Percentiles rank a stretch among this genome's conserved stretches.
Evolutionary conservation across 2,888 invertebrate genomes (phyloP).

Genomic region (Parascotia fuliginaria): DNA sequence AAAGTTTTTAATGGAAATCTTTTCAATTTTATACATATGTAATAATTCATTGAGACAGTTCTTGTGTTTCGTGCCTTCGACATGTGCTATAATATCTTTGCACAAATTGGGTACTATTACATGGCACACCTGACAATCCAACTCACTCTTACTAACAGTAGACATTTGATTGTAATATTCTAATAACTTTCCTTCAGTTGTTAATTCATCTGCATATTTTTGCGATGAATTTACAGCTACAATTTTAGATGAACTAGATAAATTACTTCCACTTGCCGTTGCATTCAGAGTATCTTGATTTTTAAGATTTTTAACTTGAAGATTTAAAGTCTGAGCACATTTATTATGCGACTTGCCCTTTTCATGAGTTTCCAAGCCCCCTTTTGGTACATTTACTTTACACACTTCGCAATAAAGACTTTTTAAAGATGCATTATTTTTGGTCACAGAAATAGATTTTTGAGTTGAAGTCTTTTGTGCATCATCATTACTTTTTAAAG

Average conservation of each 20-base stretch:
- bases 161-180: background rate
- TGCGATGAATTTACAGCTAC: background rate
- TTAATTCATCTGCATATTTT: background rate
- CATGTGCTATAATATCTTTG: background rate
- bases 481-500: background rate
- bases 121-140: background rate
- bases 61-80: background rate
- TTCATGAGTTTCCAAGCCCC: background rate
- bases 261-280: too few relatives aligned
- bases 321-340: too few relatives aligned
- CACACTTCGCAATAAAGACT: background rate
- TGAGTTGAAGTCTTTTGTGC: too few relatives aligned
- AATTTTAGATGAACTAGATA: background rate
- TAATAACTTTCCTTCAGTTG: background rate
- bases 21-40: background rate
- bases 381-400: background rate
- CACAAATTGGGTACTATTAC: background rate
- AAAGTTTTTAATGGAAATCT: background rate
- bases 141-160: background rate
- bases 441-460: too few relatives aligned
- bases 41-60: background rate
- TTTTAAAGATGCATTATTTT: too few relatives aligned
- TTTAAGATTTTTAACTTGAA: background rate
- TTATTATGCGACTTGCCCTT: background rate
- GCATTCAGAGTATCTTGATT: background rate